phyloP scores from a whole-genome alignment of 1,140 invertebrate species.

The Holotrichia oblita region DNA sequence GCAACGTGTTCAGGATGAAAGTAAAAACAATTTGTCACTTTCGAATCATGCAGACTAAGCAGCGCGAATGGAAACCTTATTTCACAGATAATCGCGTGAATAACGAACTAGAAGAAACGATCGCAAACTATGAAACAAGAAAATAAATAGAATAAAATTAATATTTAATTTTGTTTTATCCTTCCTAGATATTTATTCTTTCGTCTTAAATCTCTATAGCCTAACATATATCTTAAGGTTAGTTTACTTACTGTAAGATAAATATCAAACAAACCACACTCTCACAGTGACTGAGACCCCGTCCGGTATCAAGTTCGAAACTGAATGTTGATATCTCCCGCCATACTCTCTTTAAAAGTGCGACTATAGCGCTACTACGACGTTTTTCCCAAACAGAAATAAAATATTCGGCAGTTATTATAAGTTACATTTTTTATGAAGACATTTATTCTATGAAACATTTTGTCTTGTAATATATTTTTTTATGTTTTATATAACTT shows the following conservation, averaged over 20 bases:
- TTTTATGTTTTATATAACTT: too few species aligned
- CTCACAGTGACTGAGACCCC: constrained; percentile 38
- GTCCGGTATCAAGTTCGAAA: constrained; percentile 37
- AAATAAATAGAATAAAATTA: too few species aligned
- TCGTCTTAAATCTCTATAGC: not conserved
- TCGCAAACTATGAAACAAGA: too few species aligned
- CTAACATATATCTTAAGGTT: not conserved
- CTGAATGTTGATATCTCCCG: constrained; percentile 40
- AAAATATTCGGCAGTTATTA: constrained; percentile 6
- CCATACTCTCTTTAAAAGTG: constrained; percentile 39
- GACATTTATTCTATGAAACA: not conserved
- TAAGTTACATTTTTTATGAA: not conserved
- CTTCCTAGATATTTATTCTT: too few species aligned
- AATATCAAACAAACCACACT: constrained; percentile 34
- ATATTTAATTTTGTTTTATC: too few species aligned
- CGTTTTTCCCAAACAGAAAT: constrained; percentile 26
- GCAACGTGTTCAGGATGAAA: not conserved
- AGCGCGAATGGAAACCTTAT: not conserved
- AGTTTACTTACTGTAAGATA: constrained; percentile 35
- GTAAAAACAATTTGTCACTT: constrained; percentile 18
- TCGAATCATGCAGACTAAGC: not conserved
- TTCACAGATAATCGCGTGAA: too few species aligned
- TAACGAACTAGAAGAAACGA: too few species aligned
- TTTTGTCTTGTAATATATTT: not conserved
- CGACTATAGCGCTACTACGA: constrained; percentile 36